Evolutionary conservation across 2,797 vertebrate species (phyloP).

Genomic region (Alectoris magna): DNA sequence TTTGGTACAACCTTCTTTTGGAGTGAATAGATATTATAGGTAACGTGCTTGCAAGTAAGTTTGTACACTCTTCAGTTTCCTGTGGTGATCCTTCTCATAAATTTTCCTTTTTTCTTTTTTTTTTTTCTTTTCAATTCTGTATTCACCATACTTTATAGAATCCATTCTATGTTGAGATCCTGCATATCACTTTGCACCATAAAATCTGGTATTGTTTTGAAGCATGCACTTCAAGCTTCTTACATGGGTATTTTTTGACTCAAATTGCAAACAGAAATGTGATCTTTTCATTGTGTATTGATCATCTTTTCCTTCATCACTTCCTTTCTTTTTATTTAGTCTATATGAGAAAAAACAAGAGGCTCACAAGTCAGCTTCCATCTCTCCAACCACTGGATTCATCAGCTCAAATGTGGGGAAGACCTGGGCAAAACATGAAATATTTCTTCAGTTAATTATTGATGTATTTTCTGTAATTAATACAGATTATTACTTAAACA

Average conservation of each 20-base stretch:
- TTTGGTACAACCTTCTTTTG: background rate
- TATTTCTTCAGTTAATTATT: conserved; percentile 6
- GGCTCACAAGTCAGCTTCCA: background rate
- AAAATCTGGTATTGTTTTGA: background rate
- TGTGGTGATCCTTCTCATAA: background rate
- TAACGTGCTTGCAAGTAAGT: background rate
- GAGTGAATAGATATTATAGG: background rate
- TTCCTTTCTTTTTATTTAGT: background rate
- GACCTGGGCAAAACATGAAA: fast-evolving
- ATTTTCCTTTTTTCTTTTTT: fast-evolving
- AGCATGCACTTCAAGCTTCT: background rate
- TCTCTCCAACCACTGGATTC: background rate
- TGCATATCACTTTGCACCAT: background rate
- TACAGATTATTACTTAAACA: conserved; percentile 17
- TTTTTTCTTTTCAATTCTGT: background rate
- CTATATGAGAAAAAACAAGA: background rate
- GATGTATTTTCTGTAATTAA: conserved; percentile 4
- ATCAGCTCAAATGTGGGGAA: background rate
- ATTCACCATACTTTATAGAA: background rate
- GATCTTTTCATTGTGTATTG: background rate
- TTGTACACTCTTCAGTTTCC: background rate
- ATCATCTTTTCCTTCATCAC: background rate
- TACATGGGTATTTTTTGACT: background rate
- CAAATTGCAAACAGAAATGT: background rate
- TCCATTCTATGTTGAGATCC: background rate